Conservation (phyloP, 2,797 vertebrate species). For the Sebastes diploproa region DNA sequence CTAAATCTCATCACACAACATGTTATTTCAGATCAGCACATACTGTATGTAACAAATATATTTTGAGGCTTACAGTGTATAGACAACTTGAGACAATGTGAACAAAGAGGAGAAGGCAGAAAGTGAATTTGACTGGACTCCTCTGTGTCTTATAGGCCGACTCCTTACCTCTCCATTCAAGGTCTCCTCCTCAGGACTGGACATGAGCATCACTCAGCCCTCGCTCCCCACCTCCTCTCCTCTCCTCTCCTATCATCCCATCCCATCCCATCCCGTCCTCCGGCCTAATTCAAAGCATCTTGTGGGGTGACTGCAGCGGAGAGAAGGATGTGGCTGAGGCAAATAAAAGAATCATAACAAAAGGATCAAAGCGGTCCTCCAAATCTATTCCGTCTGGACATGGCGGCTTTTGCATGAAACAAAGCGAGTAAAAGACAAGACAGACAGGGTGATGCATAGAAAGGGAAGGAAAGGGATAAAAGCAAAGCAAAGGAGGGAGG, state of each 20-base stretch:
- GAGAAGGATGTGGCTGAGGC: conserved; percentile 91
- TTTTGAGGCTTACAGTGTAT: background rate
- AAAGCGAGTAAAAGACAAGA: conserved; percentile 67
- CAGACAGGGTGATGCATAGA: conserved; percentile 56
- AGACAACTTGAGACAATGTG: background rate
- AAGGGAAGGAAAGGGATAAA: conserved; percentile 47
- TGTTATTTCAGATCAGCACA: background rate
- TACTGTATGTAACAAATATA: background rate
- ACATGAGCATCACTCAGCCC: conserved; percentile 44
- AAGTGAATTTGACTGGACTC: background rate
- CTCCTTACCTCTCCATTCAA: background rate
- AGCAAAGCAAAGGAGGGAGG: background rate
- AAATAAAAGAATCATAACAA: conserved; percentile 89
- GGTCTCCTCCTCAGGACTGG: conserved; percentile 40
- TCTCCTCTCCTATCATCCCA: conserved; percentile 10
- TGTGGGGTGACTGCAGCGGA: conserved; percentile 81
- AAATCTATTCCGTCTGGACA: conserved; percentile 93
- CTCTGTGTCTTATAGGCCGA: background rate
- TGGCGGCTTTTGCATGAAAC: conserved; percentile 80
- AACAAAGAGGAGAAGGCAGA: background rate
- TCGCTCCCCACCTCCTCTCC: background rate
- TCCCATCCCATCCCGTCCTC: conserved; percentile 27
- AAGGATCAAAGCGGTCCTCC: conserved; percentile 88
- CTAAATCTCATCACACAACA: background rate
- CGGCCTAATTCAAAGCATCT: conserved; percentile 91